Base-by-base conservation (phyloP, 2,113 vertebrate species). In the Hassar affinis region DNA sequence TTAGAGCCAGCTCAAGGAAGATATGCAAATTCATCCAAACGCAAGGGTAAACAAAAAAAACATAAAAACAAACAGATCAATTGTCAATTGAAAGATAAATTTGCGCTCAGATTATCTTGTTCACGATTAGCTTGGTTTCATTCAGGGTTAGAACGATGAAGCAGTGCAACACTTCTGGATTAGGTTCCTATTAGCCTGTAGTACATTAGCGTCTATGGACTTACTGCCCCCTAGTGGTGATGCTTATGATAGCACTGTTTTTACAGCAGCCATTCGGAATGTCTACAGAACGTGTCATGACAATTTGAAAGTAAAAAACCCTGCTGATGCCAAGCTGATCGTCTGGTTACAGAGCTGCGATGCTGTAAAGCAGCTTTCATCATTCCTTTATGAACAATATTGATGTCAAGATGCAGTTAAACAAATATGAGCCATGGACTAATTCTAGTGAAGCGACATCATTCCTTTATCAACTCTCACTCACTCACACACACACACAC, bases 301-400 rank as follows among this genome's bases (percentile, higher is more conserved):
- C 14, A 12, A 42, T 45, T 10, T 61, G 15, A 27, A 62, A 57
- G 20, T 57, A n/a, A 27, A 52, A 22, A 30, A 18, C 52, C 72
- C 82, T 82, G 57, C 76, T 78, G 83, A 84, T 80, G 84, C 49
- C 45, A 84, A 74, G 69, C 79, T 82, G 80, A 49, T 71, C 42
- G 62, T 79, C 27, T 76, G 51, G n/a, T 80, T 49, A 38, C 17
- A 74, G 51, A 74, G 75, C 72, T 78, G 85, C 79, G 75, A 22
- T 27, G 30, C 15, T 61, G 27, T 64, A 79, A 51, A 86, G 76
- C 83, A 84, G 85, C 88, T 91, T 88, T 88, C 88, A 93, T 92
- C 89, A 88, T 86, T 93, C 90, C 89, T 42, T 6, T 77, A 85
- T 91, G 84, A 78, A 79, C 57, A 89, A 82, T 79, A 88, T 83